phyloP scores from a whole-genome alignment of 2,797 vertebrate genomes.

The Microctenopoma stevenorrisi region DNA sequence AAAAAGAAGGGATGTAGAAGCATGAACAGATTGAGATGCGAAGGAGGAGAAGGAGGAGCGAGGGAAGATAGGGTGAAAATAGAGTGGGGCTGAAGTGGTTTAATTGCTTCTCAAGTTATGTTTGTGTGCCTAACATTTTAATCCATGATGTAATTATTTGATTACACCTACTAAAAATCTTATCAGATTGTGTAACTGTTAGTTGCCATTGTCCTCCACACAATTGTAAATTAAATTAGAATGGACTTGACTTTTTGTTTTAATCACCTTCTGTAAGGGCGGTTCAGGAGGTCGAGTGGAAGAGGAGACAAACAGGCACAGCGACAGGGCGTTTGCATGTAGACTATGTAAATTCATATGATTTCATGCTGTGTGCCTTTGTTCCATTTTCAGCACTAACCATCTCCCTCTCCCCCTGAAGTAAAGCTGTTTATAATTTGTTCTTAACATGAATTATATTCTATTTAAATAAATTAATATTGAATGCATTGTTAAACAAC shows the following conservation, averaged over 20 bases:
- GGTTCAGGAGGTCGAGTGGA: not conserved
- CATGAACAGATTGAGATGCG: conserved; percentile 3
- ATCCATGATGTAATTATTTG: conserved; percentile 53
- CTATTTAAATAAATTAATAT: conserved; percentile 66
- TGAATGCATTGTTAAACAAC: conserved; percentile 57
- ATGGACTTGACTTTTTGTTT: conserved; percentile 20
- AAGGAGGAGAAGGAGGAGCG: conserved; percentile 5
- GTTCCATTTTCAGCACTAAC: conserved; percentile 47
- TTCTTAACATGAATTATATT: conserved; percentile 62
- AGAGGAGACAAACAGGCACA: conserved; percentile 18
- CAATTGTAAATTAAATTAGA: conserved; percentile 34
- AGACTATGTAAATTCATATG: conserved; percentile 43
- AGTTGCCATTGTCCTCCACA: conserved; percentile 24
- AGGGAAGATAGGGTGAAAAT: conserved; percentile 2
- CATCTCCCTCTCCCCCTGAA: conserved; percentile 32
- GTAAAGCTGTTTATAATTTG: conserved; percentile 66
- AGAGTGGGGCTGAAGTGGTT: not conserved
- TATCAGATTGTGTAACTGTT: conserved; percentile 33
- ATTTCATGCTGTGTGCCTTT: conserved; percentile 53
- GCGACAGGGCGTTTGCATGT: conserved; percentile 17
- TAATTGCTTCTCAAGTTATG: conserved; percentile 36
- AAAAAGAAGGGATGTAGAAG: not conserved
- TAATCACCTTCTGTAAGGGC: conserved; percentile 28
- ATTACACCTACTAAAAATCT: conserved; percentile 42
- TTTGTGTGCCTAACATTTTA: conserved; percentile 49